Conservation (phyloP, 2,113 vertebrate species). For the Phalacrocorax aristotelis region DNA sequence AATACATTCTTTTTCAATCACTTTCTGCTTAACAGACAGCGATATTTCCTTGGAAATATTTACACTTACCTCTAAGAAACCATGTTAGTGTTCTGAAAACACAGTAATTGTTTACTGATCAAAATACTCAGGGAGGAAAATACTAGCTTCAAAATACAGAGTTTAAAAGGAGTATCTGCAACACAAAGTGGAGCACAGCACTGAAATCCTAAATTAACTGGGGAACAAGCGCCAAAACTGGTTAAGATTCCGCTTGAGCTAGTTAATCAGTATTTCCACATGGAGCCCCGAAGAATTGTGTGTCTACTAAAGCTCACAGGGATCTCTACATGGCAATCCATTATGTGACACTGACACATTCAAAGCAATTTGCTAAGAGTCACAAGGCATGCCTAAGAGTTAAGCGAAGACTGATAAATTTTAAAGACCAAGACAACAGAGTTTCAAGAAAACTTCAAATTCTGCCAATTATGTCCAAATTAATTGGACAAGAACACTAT, state of each 20-base stretch:
- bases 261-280: not conserved
- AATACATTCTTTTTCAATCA: not conserved
- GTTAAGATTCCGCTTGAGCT: not conserved
- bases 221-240: not conserved
- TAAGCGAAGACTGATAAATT: not conserved
- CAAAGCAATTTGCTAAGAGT: not conserved
- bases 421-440: not conserved
- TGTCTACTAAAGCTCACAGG: not conserved
- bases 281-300: not conserved
- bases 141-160: not conserved
- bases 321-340: not conserved
- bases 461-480: not conserved
- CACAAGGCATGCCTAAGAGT: not conserved
- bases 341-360: fast-evolving
- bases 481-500: not conserved
- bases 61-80: not conserved
- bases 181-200: not conserved
- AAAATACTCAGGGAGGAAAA: not conserved
- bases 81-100: not conserved
- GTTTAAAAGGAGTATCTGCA: not conserved
- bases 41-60: not conserved
- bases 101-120: not conserved
- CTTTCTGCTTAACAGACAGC: not conserved
- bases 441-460: not conserved
- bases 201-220: not conserved